Base-by-base conservation (phyloP, 2,113 vertebrate species). In the Sigmodon hispidus region DNA sequence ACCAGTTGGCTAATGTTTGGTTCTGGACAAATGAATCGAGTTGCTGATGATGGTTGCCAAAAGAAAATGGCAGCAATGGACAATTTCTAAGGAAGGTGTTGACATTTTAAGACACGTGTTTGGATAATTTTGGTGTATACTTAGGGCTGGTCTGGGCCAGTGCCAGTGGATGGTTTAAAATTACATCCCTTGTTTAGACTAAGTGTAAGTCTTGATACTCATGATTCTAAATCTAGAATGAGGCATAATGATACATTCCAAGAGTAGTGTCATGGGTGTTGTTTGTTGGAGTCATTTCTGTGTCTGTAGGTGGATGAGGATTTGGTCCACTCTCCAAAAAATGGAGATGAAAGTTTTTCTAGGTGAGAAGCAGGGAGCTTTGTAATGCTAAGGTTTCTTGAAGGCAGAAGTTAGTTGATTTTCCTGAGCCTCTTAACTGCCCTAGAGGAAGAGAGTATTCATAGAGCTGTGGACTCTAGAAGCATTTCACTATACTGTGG, bases 211-310 rank as follows among this genome's bases (percentile, higher is more conserved):
- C 40, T 83, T n/a, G 22, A 83, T 55, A 17, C 57, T 17, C 19
- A 4, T 90, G 89, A 34, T 93, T 96, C 52, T 65, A 70, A 63
- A 97, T 94, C 81, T n/a, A 61, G 31, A 76, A 85, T 63, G 69
- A 90, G 90, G n/a, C 22, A 12, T 2, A 19, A 17, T 76, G 36
- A 69, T 17, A 52, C 69, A 67, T 63, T n/a, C 31, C 45, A 3
- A 52, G 79, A 31, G 17, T 4, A 22, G 69, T 90, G 31, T 88
- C 90, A 69, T 52, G 57, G n/a, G 29, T 92, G 75, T 4, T 93
- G 43, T 63, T 43, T 91, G 52, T 89, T 89, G 61, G 48, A 31
- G 73, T 75, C 61, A 40, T 81, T 85, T 93, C 59, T 40, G 36
- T 59, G 76, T 40, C 26, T 84, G 4, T 63, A 16, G 21, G 52